A percentile compares a stretch with the other conserved stretches of the same genome.
Evolutionary conservation across 2,888 invertebrate species (phyloP).

Genomic region (Orchesella flavescens): DNA sequence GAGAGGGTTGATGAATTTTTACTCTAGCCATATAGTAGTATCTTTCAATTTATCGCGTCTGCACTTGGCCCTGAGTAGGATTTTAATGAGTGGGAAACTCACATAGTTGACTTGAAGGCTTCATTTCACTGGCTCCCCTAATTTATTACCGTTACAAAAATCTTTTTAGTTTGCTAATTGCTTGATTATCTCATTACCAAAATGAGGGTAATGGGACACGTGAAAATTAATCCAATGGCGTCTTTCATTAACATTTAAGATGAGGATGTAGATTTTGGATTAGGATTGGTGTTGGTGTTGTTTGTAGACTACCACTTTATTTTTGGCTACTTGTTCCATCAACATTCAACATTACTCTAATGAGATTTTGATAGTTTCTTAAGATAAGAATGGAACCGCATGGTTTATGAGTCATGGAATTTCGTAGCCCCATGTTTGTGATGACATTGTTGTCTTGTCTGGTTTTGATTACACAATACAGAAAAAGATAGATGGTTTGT

Average conservation of each 20-base stretch:
- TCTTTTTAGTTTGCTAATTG: not conserved
- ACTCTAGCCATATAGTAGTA: not conserved
- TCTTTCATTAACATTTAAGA: too few relatives aligned
- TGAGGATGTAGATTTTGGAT: too few relatives aligned
- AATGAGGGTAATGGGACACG: not conserved
- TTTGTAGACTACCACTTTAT: too few relatives aligned
- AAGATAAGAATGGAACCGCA: too few relatives aligned
- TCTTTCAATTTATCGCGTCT: not conserved
- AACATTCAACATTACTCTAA: too few relatives aligned
- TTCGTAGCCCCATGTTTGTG: not conserved
- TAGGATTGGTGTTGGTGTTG: too few relatives aligned
- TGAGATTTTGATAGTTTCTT: too few relatives aligned
- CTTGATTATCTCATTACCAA: conserved; percentile 39
- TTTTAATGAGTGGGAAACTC: conserved; percentile 10
- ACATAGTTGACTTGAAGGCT: conserved; percentile 12
- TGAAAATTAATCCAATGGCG: not conserved
- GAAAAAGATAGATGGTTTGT: conserved; percentile 13
- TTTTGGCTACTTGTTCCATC: too few relatives aligned
- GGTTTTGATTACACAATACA: not conserved
- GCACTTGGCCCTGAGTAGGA: conserved; percentile 21
- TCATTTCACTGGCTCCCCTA: not conserved
- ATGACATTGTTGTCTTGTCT: too few relatives aligned
- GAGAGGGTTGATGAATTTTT: conserved; percentile 10
- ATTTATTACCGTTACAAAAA: conserved; percentile 18
- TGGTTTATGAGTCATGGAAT: not conserved